These are phyloP conservation scores for Rhagoletis zephyria DNA, from an alignment of 1,140 invertebrate genomes.

Conservation along the genomic window DNA sequence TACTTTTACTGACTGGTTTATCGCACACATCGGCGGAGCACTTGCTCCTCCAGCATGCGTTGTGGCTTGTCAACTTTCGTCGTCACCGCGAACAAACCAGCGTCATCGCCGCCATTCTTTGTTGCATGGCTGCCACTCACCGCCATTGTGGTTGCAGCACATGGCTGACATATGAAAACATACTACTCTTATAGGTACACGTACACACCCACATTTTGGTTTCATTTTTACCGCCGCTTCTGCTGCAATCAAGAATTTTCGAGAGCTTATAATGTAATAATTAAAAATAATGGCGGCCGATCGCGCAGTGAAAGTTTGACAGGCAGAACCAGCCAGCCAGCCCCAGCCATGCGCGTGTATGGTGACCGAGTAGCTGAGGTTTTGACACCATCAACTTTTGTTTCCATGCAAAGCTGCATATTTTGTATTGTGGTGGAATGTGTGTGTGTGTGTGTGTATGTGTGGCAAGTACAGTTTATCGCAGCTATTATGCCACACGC, in stretches of 20 bases:
- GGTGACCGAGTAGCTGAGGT: conserved; percentile 18
- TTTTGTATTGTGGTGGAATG: background rate
- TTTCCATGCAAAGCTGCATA: background rate
- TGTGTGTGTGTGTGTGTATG: background rate
- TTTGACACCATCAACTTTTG: conserved; percentile 38
- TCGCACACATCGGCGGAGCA: background rate
- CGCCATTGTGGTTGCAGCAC: conserved; percentile 8
- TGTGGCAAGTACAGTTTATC: background rate
- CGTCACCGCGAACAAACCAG: background rate
- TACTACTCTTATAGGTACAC: background rate
- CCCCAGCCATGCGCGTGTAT: background rate
- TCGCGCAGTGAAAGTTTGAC: conserved; percentile 27
- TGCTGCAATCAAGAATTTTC: conserved; percentile 32
- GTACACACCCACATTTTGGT: background rate
- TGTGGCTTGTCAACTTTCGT: background rate
- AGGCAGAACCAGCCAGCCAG: no score
- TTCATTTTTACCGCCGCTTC: background rate
- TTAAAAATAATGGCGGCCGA: conserved; percentile 42
- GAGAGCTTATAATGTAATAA: conserved; percentile 34
- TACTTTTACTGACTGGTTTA: background rate
- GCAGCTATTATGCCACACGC: background rate
- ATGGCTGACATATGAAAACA: background rate
- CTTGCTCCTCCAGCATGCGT: background rate
- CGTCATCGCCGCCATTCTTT: background rate
- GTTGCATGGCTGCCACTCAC: background rate